Evolutionary conservation across 2,888 invertebrate species (phyloP), one percentile per base, ranked within the genome.

Genomic region (Stenchaetothrips biformis): DNA sequence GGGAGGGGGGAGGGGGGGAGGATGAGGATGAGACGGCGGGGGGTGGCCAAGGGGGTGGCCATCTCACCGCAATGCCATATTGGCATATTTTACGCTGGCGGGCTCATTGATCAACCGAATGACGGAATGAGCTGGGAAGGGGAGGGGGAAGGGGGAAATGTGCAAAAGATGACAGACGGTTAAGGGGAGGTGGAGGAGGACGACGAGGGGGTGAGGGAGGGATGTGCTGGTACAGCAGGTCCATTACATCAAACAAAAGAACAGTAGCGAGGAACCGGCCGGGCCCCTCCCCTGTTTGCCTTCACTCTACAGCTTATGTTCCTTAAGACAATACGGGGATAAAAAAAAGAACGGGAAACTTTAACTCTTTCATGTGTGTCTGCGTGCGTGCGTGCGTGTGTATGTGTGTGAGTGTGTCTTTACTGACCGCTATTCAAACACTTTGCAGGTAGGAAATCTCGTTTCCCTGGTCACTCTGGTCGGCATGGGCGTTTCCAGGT

Each of bases 181-280:
- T 21, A 2, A 25, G 67, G 21, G 67, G 18, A 37, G 37, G 37
- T 2, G 37, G 37, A 37, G 37, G 37, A 37, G 4, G 37, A 37
- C 2, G 18, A 67, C 67, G 67, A 67, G 67, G 67, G 67, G 21
- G 67, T 18, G 67, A 67, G 67, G n/a, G n/a, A 37, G 37, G 53
- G 11, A 16, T 53, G 53, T 53, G 53, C 53, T 53, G 53, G 11
- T 53, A 53, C 53, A 67, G 67, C 67, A 67, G 67, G 67, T 67
- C 67, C 67, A 67, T 67, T 67, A 67, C 67, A 67, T 67, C 67
- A 74, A 74, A 74, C 67, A 74, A 74, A 74, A 74, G 67, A 74
- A 53, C 53, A 53, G 53, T 53, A 53, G 53, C 53, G 13, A 18
- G 16, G 13, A 18, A 13, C 53, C 53, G 53, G 16, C 37, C 37